phyloP scores from a whole-genome alignment of 2,797 vertebrate genomes.

The Hoplostethus mediterraneus region DNA sequence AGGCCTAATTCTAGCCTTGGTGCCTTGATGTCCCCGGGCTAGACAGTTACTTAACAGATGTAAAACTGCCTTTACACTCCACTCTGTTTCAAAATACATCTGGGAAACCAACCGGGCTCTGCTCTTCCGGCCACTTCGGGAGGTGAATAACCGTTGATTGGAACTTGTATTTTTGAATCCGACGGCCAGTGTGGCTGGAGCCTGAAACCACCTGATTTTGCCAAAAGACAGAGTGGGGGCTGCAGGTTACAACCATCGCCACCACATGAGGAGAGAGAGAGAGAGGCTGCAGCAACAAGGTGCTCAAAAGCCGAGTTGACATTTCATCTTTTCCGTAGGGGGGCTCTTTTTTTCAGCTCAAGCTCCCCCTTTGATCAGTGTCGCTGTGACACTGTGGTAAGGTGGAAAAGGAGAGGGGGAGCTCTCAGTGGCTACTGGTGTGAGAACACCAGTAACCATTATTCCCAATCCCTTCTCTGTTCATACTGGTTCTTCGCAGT shows the following conservation, averaged over 20 bases:
- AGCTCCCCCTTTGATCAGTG: constrained; percentile 20
- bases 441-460: constrained; percentile 21
- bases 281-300: neutral
- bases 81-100: neutral
- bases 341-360: constrained; percentile 15
- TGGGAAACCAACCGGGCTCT: constrained; percentile 9
- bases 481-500: neutral
- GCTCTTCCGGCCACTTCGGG: neutral
- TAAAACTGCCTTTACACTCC: constrained; percentile 2
- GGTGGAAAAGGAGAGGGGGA: neutral
- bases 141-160: constrained; percentile 5
- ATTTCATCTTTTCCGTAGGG: constrained; percentile 23
- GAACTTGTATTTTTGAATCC: constrained; percentile 17
- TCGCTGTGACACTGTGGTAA: neutral
- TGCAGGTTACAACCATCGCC: neutral
- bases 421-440: constrained; percentile 5
- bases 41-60: constrained; percentile 20
- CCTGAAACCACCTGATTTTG: constrained; percentile 6
- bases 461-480: neutral
- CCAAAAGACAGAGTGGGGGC: neutral
- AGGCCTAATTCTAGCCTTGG: constrained; percentile 41
- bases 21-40: constrained; percentile 41
- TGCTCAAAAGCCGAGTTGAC: constrained; percentile 20
- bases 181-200: neutral
- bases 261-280: neutral